phyloP scores from a whole-genome alignment of 1,140 invertebrate species.

The Archegozetes longisetosus region DNA sequence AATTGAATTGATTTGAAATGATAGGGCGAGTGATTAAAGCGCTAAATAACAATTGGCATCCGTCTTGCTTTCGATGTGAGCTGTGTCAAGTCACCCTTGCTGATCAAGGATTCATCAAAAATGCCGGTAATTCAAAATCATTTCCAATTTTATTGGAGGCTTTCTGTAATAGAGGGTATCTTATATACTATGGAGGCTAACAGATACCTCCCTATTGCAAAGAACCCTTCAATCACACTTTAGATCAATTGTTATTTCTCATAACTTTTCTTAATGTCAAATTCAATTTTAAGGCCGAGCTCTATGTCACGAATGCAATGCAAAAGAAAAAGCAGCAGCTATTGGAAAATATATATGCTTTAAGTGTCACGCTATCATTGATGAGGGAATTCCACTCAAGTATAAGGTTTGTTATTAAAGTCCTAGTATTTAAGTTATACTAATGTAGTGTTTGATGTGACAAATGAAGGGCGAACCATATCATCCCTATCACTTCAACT shows the following conservation, averaged over 20 bases:
- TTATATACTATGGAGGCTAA: too few species aligned
- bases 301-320: constrained; percentile 92
- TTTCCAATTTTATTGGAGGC: too few species aligned
- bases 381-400: constrained; percentile 76
- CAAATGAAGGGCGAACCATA: constrained; percentile 74
- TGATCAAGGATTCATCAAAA: constrained; percentile 92
- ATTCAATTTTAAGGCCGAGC: constrained; percentile 51
- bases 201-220: too few species aligned
- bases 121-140: too few species aligned
- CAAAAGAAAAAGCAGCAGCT: constrained; percentile 82
- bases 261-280: too few species aligned
- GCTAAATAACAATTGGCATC: constrained; percentile 98
- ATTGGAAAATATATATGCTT: constrained; percentile 93
- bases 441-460: background rate
- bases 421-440: background rate
- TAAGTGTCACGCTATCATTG: constrained; percentile 92
- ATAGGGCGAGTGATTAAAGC: constrained; percentile 81
- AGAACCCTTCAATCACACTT: too few species aligned
- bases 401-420: constrained; percentile 34
- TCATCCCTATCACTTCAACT: constrained; percentile 99
- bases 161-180: too few species aligned
- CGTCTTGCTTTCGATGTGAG: constrained; percentile 89
- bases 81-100: constrained; percentile 77
- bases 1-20: background rate
- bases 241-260: too few species aligned